These are phyloP conservation scores for Cantharis lateralis DNA, from an alignment of 2,888 invertebrate species.

Conservation along the genomic window DNA sequence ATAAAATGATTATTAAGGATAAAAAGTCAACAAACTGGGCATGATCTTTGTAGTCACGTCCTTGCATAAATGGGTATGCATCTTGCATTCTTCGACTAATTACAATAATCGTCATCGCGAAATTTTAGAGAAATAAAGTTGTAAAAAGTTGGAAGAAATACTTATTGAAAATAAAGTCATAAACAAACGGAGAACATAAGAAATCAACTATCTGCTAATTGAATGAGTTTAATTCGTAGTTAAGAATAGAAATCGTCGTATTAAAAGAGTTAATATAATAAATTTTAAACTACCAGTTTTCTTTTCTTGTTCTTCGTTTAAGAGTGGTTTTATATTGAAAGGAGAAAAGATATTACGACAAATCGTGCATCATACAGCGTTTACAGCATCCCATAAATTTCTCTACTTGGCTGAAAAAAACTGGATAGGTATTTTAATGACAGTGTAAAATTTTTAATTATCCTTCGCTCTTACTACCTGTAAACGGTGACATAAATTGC, in stretches of 20 bases:
- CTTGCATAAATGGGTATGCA: constrained; percentile 32
- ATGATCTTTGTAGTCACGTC: constrained; percentile 32
- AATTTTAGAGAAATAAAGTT: neutral
- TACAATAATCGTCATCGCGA: neutral
- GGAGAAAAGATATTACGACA: constrained; percentile 10
- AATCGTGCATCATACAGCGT: constrained; percentile 12
- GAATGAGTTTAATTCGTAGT: constrained; percentile 38
- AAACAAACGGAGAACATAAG: constrained; percentile 33
- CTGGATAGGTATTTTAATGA: constrained; percentile 16
- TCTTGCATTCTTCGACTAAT: neutral
- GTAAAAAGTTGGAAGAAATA: constrained; percentile 9
- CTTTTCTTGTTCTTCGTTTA: constrained; percentile 11
- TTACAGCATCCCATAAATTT: constrained; percentile 27
- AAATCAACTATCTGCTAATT: constrained; percentile 40
- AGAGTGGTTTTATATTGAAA: neutral
- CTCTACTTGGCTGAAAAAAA: constrained; percentile 9
- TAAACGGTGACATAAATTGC: neutral
- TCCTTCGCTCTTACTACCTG: neutral
- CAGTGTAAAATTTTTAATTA: constrained; percentile 1
- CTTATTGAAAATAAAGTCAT: constrained; percentile 31
- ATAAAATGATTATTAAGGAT: constrained; percentile 33
- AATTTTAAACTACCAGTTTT: constrained; percentile 21
- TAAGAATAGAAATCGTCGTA: constrained; percentile 42
- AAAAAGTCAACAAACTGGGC: constrained; percentile 41
- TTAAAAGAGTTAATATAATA: constrained; percentile 34